These are phyloP conservation scores for Macaca fascicularis DNA, from an alignment of 2,113 vertebrate genomes.

Conservation along the genomic window T2T-MFA8v1.1 NC_088393.1:37077001-37077500, in stretches of 20 bases:
- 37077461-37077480: neutral
- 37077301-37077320: neutral
- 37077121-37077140: neutral
- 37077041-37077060: neutral
- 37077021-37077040: neutral
- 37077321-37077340: neutral
- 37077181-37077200: neutral
- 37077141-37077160: neutral
- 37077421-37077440: neutral
- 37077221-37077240: neutral
- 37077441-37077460: neutral
- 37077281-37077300: neutral
- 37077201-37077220: neutral
- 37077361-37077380: neutral
- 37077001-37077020: neutral
- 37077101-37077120: neutral
- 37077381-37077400: too few species aligned
- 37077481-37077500: neutral
- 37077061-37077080: neutral
- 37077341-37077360: too few species aligned
- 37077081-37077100: neutral
- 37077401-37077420: neutral
- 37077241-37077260: constrained; percentile 32
- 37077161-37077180: neutral
- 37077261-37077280: neutral